Evolutionary conservation across 2,797 vertebrate genomes (phyloP), one percentile per base, ranked within the genome.

Genomic region (Odontamblyopus rebecca): DNA sequence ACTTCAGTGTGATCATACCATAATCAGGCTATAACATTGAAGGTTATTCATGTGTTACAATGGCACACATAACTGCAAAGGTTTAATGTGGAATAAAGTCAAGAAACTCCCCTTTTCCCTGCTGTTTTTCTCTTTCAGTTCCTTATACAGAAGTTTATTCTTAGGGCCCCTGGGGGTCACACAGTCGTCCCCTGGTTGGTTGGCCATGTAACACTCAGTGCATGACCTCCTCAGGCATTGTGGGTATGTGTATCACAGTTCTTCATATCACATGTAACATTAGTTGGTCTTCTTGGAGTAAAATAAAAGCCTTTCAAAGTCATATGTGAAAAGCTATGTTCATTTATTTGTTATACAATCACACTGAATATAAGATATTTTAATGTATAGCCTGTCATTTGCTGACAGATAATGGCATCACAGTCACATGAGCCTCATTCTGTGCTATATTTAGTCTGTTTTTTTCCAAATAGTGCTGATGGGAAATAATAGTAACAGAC

Each of bases 381-480:
- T 35, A 1, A 35, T 35, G 9, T 9, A 38, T 38, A 38, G 35
- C 35, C 32, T 32, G 30, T 32, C 30, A 12, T 62, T 30, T 26
- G 8, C 2, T 70, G 8, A 59, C 38, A 56, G 48, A 71, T 53
- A 63, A 77, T 4, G 61, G 68, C 32, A 73, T 16, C 15, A 73
- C 79, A 48, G 64, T 32, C 74, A 79, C 69, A 57, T 79, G 82
- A 82, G 54, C 68, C 44, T 79, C 53, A 61, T 30, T 68, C 73
- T 71, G 50, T 64, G 30, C 87, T 91, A 93, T 85, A 78, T 86
- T 89, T 93, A 90, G 92, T 91, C 89, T 93, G 92, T 91, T 65
- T 72, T 11, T 51, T 15, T 44, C 13, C 41, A 44, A 44, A 44
- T 44, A 44, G 11, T 51, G 18, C 19, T 51, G 16, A 18, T 19